These are phyloP conservation scores for Trichechus manatus DNA, from an alignment of 2,113 vertebrate species.

Conservation along the genomic window DNA sequence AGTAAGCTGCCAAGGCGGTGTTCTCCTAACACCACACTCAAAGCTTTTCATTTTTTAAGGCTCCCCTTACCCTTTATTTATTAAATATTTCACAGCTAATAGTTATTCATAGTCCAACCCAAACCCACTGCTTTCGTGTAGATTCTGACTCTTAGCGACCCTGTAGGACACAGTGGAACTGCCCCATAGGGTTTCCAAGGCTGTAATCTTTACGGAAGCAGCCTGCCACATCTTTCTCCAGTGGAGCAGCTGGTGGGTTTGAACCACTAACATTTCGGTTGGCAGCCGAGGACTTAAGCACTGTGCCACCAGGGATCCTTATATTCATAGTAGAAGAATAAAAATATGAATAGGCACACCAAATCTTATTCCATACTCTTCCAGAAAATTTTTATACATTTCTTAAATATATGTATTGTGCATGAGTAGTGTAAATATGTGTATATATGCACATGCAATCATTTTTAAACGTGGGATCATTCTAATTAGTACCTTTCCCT, in stretches of 20 bases:
- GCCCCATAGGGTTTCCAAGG: too few relatives aligned
- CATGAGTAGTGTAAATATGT: neutral
- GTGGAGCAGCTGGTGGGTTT: too few relatives aligned
- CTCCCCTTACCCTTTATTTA: neutral
- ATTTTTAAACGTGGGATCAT: neutral
- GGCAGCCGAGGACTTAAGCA: too few relatives aligned
- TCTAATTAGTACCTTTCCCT: neutral
- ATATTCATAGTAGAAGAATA: neutral
- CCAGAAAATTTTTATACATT: neutral
- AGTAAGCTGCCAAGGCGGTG: neutral
- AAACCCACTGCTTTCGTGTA: too few relatives aligned
- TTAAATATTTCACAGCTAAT: conserved; percentile 12
- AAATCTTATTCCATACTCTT: neutral
- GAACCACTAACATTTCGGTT: too few relatives aligned
- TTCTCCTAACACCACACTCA: neutral
- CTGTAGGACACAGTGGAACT: too few relatives aligned
- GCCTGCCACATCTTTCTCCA: too few relatives aligned
- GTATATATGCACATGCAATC: neutral
- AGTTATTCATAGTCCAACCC: too few relatives aligned
- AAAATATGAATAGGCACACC: neutral
- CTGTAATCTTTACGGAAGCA: too few relatives aligned
- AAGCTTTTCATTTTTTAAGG: neutral
- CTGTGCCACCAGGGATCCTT: too few relatives aligned
- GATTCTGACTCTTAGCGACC: too few relatives aligned
- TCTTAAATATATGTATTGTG: neutral